A percentile compares a stretch with the other conserved stretches of the same genome.
phyloP scores from a whole-genome alignment of 2,797 vertebrate species.

The Spinus pinus region DNA sequence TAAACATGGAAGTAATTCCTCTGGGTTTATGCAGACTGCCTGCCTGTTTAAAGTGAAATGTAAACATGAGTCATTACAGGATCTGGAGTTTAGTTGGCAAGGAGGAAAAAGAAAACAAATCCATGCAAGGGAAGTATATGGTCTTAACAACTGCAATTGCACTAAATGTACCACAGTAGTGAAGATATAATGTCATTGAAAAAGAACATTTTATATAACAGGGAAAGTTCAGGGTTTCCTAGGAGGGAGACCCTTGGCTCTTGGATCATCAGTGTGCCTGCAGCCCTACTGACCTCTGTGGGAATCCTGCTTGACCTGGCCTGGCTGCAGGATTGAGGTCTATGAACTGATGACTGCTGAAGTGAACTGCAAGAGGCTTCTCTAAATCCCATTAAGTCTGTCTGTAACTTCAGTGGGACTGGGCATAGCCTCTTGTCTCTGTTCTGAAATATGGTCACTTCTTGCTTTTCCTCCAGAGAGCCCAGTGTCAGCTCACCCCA shows the following conservation, averaged over 20 bases:
- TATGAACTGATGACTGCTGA: background rate
- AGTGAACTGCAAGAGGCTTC: background rate
- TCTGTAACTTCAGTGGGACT: background rate
- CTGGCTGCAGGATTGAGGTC: background rate
- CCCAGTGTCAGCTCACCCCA: background rate
- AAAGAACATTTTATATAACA: background rate
- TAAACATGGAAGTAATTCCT: constrained; percentile 26
- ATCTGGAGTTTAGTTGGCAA: constrained; percentile 18
- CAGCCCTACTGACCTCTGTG: background rate
- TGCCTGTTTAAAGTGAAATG: background rate
- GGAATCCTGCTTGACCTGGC: background rate
- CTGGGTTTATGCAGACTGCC: background rate
- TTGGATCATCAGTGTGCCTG: background rate
- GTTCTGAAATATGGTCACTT: background rate
- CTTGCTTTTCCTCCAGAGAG: background rate
- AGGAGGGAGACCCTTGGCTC: background rate
- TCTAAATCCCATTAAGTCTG: background rate
- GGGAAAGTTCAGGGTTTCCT: background rate
- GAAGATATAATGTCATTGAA: background rate
- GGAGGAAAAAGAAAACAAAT: background rate
- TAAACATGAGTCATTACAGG: constrained; percentile 5
- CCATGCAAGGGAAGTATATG: background rate
- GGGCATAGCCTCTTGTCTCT: background rate
- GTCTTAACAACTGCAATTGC: background rate
- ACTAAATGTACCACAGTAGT: background rate